Evolutionary conservation across 2,113 vertebrate species (phyloP).

Genomic region (Amia ocellicauda): DNA sequence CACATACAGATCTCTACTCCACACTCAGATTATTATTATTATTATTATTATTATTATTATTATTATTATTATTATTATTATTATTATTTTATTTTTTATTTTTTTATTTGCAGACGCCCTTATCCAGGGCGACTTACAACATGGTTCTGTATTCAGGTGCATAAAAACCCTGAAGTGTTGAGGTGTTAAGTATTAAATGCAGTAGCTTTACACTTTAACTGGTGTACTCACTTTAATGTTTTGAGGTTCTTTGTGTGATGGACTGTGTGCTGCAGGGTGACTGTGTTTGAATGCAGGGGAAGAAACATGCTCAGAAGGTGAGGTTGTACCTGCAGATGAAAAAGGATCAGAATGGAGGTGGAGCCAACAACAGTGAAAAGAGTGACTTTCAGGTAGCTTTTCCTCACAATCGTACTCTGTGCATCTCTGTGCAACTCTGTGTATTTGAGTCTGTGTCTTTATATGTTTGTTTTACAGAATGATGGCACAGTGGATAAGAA

Average conservation of each 20-base stretch:
- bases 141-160: too few species aligned
- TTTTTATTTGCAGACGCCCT: too few species aligned
- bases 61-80: too few species aligned
- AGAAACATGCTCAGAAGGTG: constrained; percentile 75
- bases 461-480: constrained; percentile 48
- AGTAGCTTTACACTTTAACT: too few species aligned
- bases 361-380: constrained; percentile 30
- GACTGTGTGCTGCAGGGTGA: background rate
- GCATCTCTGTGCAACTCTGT: background rate
- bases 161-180: too few species aligned
- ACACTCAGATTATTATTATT: too few species aligned
- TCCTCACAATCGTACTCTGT: background rate
- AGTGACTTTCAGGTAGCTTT: constrained; percentile 47
- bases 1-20: background rate
- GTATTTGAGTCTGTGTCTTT: background rate
- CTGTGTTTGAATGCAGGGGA: constrained; percentile 62
- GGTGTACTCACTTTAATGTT: too few species aligned
- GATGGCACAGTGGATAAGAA: constrained; percentile 51
- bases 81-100: too few species aligned
- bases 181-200: too few species aligned
- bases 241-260: too few species aligned
- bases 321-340: constrained; percentile 59
- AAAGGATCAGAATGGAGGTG: constrained; percentile 47
- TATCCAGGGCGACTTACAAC: too few species aligned
- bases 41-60: too few species aligned